These are phyloP conservation scores for Megalops cyprinoides DNA, from an alignment of 2,797 vertebrate genomes.

Conservation along the genomic window DNA sequence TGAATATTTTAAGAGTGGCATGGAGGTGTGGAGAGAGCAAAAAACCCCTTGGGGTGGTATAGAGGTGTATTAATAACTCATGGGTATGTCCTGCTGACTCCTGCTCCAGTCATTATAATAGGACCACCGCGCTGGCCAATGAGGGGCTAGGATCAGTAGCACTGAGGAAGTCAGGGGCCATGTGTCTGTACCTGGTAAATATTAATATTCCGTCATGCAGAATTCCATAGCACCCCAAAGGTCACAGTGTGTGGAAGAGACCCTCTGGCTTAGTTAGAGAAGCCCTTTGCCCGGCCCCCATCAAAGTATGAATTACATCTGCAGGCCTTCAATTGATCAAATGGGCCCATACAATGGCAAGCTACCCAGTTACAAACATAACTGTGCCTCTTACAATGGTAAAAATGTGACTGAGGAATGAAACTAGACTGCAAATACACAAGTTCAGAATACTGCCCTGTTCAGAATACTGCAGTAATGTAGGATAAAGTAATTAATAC, in stretches of 20 bases:
- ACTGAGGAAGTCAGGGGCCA: neutral
- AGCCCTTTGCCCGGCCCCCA: neutral
- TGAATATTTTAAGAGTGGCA: slow-evolving; percentile 26
- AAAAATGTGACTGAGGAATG: neutral
- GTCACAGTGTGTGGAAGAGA: slow-evolving; percentile 6
- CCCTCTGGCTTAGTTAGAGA: slow-evolving; percentile 23
- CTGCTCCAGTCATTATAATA: slow-evolving; percentile 21
- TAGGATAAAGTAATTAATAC: too few relatives aligned
- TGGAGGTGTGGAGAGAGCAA: neutral
- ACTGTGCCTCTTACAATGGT: neutral
- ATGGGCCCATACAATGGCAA: slow-evolving; percentile 1
- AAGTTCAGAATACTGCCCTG: neutral
- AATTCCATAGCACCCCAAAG: neutral
- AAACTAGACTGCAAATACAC: neutral
- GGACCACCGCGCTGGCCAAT: slow-evolving; percentile 23
- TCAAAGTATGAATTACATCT: neutral
- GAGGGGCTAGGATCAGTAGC: neutral
- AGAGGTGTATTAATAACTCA: slow-evolving; percentile 27
- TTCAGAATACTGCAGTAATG: too few relatives aligned
- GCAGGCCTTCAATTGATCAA: neutral
- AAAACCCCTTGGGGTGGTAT: slow-evolving; percentile 20
- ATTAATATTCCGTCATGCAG: slow-evolving; percentile 21
- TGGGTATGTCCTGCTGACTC: slow-evolving; percentile 24
- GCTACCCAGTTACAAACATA: neutral
- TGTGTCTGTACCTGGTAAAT: slow-evolving; percentile 25